phyloP scores from a whole-genome alignment of 2,888 invertebrate species.

The Hoplodrina ambigua region DNA sequence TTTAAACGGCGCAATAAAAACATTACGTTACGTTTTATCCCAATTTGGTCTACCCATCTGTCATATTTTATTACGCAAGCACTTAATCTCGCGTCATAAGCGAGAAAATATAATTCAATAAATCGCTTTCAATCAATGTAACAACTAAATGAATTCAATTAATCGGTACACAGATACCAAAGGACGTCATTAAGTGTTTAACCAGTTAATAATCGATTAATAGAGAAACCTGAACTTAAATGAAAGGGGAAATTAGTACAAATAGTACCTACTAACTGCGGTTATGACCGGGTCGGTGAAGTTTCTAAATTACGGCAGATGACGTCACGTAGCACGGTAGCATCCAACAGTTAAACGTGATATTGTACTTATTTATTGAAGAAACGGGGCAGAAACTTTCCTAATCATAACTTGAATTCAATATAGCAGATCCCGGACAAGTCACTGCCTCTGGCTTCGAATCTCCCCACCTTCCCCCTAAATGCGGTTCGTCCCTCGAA shows the following conservation, averaged over 20 bases:
- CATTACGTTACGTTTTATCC: conserved; percentile 55
- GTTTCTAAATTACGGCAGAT: conserved; percentile 48
- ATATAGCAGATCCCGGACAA: conserved; percentile 76
- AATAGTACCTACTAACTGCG: conserved; percentile 4
- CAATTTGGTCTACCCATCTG: conserved; percentile 60
- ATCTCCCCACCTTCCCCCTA: conserved; percentile 68
- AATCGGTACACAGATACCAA: conserved; percentile 13
- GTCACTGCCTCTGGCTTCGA: conserved; percentile 77
- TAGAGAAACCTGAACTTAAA: conserved; percentile 23
- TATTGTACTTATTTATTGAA: conserved; percentile 65
- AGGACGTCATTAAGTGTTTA: conserved; percentile 26
- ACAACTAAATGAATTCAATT: conserved; percentile 37
- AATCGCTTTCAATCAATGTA: conserved; percentile 26
- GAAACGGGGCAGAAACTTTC: conserved; percentile 75
- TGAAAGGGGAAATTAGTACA: conserved; percentile 24
- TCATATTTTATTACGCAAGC: conserved; percentile 42
- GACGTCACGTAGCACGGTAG: conserved; percentile 43
- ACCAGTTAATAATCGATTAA: conserved; percentile 34
- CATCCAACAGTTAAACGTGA: conserved; percentile 59
- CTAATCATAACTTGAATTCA: conserved; percentile 83
- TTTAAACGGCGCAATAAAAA: conserved; percentile 65
- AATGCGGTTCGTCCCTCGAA: conserved; percentile 69
- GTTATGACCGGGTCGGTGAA: conserved; percentile 27
- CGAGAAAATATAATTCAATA: conserved; percentile 27
- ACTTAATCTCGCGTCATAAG: conserved; percentile 15